Evolutionary conservation across 2,888 invertebrate species (phyloP).

Genomic region (Gibbula magus): DNA sequence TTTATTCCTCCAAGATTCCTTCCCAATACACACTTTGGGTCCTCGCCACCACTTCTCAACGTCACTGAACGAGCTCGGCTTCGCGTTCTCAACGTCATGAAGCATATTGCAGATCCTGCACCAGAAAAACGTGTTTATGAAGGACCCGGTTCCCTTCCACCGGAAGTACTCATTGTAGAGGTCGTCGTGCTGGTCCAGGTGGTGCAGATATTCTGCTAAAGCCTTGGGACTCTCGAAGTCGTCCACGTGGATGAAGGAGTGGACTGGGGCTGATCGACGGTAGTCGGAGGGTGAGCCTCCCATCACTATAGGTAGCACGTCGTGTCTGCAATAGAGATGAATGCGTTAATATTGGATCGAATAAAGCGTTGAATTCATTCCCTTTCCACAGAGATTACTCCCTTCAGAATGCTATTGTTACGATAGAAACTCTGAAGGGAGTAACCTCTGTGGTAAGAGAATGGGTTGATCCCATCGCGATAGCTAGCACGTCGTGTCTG

Average conservation of each 20-base stretch:
- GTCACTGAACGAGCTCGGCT: slow-evolving; percentile 80
- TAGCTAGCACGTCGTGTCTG: too few relatives aligned
- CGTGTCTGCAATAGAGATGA: slow-evolving; percentile 81
- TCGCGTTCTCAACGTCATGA: slow-evolving; percentile 55
- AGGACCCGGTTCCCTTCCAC: slow-evolving; percentile 95
- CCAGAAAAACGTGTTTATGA: slow-evolving; percentile 96
- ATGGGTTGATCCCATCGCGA: too few relatives aligned
- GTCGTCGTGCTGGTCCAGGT: slow-evolving; percentile 89
- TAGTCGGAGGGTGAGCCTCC: slow-evolving; percentile 95
- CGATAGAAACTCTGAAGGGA: too few relatives aligned
- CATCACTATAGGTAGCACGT: slow-evolving; percentile 95
- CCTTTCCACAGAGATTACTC: too few relatives aligned
- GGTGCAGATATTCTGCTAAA: slow-evolving; percentile 89
- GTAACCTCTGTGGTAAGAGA: neutral
- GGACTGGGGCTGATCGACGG: slow-evolving; percentile 91
- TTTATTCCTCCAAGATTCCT: slow-evolving; percentile 51
- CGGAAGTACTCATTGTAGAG: slow-evolving; percentile 95
- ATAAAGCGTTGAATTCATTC: slow-evolving; percentile 86
- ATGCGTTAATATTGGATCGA: slow-evolving; percentile 72
- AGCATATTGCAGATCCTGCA: slow-evolving; percentile 87
- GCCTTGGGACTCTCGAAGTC: slow-evolving; percentile 92
- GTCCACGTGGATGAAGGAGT: slow-evolving; percentile 96
- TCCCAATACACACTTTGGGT: slow-evolving; percentile 63
- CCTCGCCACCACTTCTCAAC: slow-evolving; percentile 94
- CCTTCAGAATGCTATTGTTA: too few relatives aligned